Base-by-base conservation (phyloP, 2,797 vertebrate genomes). In the Pygocentrus nattereri region DNA sequence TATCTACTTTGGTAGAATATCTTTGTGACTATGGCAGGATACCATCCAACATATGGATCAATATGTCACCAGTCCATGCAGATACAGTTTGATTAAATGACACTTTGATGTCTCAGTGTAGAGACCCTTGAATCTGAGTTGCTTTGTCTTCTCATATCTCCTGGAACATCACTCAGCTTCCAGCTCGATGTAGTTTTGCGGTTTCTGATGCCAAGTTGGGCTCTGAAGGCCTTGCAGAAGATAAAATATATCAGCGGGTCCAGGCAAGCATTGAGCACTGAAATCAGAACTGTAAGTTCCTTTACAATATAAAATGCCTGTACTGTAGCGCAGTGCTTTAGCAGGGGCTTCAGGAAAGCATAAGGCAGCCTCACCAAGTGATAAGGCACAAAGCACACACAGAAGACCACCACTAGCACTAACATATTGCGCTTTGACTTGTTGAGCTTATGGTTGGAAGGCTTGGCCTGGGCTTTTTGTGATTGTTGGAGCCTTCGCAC, bases 161-260 rank as follows among this genome's bases (percentile, higher is more conserved):
- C 69, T 23, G 21, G 25, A 54, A 41, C 19, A 3, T 74, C 49
- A 12, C 62, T 76, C 59, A 30, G 13, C 52, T 3, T 30, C 8
- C 0, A 0, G 1, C 6, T 49, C n/a, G 64, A 25, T 54, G 52
- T 27, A 12, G 15, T 12, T 0, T 30, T 12, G 6, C 1, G 12
- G 21, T 54, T 85, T 58, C 30, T 67, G 71, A 78, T 31, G 15
- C 65, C 27, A 80, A 93, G 52, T 82, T 88, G 89, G 0, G 82
- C n/a, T 50, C 93, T 77, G 83, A 93, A 94, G 18, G 85, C 88
- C 72, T 91, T 91, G 77, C 90, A 93, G 89, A 94, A 93, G 62
- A 93, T 85, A 83, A 94, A 93, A 65, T 94, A 94, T 88, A 94
- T 91, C 70, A 94, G 78, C 0, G 93, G 93, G 83, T 94, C 93